phyloP scores from a whole-genome alignment of 2,113 vertebrate genomes.

The Pterophyllum scalare region DNA sequence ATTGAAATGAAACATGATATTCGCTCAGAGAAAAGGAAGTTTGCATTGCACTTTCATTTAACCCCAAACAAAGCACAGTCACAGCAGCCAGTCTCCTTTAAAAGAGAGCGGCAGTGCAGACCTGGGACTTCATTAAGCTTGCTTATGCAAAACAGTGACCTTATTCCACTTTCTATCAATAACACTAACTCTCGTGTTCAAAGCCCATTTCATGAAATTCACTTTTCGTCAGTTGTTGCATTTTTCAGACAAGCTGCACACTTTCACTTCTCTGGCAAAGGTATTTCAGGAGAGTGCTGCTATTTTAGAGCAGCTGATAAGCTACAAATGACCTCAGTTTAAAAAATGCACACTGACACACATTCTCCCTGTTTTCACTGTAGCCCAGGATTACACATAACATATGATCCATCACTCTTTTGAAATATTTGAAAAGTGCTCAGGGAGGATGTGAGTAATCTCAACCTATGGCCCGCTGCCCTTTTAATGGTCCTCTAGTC shows the following conservation, averaged over 20 bases:
- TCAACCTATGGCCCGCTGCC: constrained; percentile 22
- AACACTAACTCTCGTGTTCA: background rate
- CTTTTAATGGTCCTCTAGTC: constrained; percentile 20
- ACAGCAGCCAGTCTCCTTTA: background rate
- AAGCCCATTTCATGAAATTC: background rate
- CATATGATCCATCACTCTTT: constrained; percentile 51
- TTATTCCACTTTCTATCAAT: background rate
- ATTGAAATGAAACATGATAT: too few relatives aligned
- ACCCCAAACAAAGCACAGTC: background rate
- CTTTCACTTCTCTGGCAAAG: background rate
- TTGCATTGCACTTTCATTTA: too few relatives aligned
- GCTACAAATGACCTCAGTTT: constrained; percentile 36
- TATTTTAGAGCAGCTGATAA: constrained; percentile 39
- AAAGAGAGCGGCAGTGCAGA: background rate
- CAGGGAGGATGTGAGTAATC: constrained; percentile 39
- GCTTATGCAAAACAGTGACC: too few relatives aligned
- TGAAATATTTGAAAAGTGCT: constrained; percentile 51
- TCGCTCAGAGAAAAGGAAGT: too few relatives aligned
- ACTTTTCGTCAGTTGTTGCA: background rate
- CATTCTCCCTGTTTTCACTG: constrained; percentile 41
- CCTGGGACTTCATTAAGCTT: background rate
- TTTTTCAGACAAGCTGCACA: background rate
- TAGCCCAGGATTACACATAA: constrained; percentile 39
- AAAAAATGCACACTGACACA: constrained; percentile 45
- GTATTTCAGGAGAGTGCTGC: constrained; percentile 23